A percentile compares a stretch with the other conserved stretches of the same genome.
These are phyloP conservation scores for Gymnosoma rotundatum DNA, from an alignment of 2,888 invertebrate species.

Conservation along the genomic window DNA sequence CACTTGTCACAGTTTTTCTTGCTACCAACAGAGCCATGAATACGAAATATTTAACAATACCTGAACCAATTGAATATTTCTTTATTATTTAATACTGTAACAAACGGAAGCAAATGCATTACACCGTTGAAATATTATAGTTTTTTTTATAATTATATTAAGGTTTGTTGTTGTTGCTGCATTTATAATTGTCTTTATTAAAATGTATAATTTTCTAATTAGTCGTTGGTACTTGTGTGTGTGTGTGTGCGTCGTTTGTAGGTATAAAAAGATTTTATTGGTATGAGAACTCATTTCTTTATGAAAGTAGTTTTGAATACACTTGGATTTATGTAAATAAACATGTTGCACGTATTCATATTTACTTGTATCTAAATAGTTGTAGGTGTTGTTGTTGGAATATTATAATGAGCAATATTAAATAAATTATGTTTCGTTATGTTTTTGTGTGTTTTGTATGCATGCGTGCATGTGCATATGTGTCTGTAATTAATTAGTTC, in stretches of 20 bases:
- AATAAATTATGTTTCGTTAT: slow-evolving; percentile 51
- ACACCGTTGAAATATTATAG: slow-evolving; percentile 14
- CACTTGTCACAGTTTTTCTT: slow-evolving; percentile 5
- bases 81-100: too few species aligned
- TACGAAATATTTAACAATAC: background rate
- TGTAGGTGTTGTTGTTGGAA: slow-evolving; percentile 13
- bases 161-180: slow-evolving; percentile 21
- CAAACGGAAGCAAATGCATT: slow-evolving; percentile 1
- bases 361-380: background rate
- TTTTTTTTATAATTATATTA: too few species aligned
- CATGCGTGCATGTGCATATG: slow-evolving; percentile 9
- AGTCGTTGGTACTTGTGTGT: slow-evolving; percentile 7
- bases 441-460: slow-evolving; percentile 1
- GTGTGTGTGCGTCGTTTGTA: background rate
- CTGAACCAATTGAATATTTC: background rate
- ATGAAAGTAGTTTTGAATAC: background rate
- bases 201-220: slow-evolving; percentile 68
- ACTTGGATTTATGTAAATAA: background rate
- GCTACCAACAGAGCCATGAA: background rate
- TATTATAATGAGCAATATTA: slow-evolving; percentile 50
- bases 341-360: slow-evolving; percentile 32
- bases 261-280: background rate
- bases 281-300: slow-evolving; percentile 17
- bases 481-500: slow-evolving; percentile 66
- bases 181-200: slow-evolving; percentile 61